These are phyloP conservation scores for Pteropus alecto DNA, from an alignment of 2,113 vertebrate species.

Conservation along the genomic window DNA sequence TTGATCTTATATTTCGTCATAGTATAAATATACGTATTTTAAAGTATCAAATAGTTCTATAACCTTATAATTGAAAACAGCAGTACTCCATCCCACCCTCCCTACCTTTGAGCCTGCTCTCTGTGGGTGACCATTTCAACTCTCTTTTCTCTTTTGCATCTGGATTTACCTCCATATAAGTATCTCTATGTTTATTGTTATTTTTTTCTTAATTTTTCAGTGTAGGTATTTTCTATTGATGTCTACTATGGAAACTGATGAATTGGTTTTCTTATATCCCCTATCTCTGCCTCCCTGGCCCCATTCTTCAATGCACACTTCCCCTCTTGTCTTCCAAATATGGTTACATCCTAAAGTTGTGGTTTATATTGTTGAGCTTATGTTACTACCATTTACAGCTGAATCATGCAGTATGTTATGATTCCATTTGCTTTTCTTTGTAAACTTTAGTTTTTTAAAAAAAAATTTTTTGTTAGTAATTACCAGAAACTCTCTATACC, in stretches of 20 bases:
- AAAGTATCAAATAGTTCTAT: background rate
- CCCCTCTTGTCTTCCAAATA: background rate
- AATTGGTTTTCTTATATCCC: background rate
- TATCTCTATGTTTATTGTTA: background rate
- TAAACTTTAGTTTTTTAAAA: background rate
- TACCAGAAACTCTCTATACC: background rate
- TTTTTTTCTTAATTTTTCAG: background rate
- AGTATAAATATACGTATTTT: background rate
- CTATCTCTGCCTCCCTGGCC: background rate
- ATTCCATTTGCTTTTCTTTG: background rate
- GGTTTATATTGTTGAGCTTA: background rate
- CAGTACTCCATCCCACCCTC: accelerated
- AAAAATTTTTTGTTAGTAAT: background rate
- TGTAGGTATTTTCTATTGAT: background rate
- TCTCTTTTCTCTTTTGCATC: background rate
- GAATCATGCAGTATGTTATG: background rate
- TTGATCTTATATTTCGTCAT: background rate
- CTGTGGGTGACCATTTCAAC: background rate
- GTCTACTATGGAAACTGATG: background rate
- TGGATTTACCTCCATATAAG: background rate
- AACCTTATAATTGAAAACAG: background rate
- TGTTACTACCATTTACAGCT: background rate
- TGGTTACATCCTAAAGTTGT: background rate
- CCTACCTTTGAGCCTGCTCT: background rate
- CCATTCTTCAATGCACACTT: background rate